Base-by-base conservation (phyloP, 2,888 invertebrate species). In the Anticlea derivata region DNA sequence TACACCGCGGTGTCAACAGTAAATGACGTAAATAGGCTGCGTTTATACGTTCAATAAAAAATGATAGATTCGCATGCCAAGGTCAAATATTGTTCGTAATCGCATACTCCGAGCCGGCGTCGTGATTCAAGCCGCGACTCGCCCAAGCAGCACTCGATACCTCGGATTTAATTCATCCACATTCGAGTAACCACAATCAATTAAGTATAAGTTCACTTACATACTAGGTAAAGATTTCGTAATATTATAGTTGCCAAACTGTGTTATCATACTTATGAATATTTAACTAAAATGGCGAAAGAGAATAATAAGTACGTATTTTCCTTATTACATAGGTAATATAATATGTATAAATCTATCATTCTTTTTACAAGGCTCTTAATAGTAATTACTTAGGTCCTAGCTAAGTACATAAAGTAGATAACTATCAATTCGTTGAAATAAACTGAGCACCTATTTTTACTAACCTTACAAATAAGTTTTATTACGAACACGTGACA, bases 331-430 rank as follows among this genome's bases (percentile, higher is more conserved):
- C 11, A 20, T 48, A 48, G 13, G 13, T 31, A 31, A 20, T 22
- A 43, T 39, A 29, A 23, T 49, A 34, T 43, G 35, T 44, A 39
- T 50, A 43, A 34, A 31, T 50, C 23, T 41, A 48, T 12, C 11
- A 47, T 24, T 46, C 12, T 48, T 44, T 44, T 50, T 50, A 50
- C 45, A 50, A 33, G 39, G 24, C 7, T 29, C 35, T 40, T 47
- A 40, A 20, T 8, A 38, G 20, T 33, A 6, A 33, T 39, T 37
- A 7, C 35, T 39, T 44, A 43, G 6, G 7, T 12, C 43, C 41
- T 43, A 37, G 4, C 7, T 48, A 48, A 48, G 49, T 41, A 50
- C 41, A 40, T 22, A 7, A 40, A 38, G 23, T 22, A 37, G 17
- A 20, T 31, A 27, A 31, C 7, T 45, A 50, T 34, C 29, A 39